A percentile compares a stretch with the other conserved stretches of the same genome.
These are phyloP conservation scores for Scarus forsteni DNA, from an alignment of 2,797 vertebrate species.

Conservation along the genomic window DNA sequence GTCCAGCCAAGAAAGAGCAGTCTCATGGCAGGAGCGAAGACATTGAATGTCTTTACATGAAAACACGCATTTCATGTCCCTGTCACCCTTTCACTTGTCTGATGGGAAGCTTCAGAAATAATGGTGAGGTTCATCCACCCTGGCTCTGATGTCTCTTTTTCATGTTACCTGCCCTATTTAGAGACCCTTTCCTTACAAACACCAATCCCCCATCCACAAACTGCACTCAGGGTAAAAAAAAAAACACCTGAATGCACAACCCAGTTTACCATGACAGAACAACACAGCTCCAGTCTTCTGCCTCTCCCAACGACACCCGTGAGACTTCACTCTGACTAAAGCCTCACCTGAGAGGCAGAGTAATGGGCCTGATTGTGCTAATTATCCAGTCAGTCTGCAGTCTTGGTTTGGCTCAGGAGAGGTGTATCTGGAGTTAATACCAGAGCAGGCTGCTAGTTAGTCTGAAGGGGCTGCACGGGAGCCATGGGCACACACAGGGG, in stretches of 20 bases:
- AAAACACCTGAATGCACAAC: conserved; percentile 1
- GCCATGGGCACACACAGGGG: conserved; percentile 34
- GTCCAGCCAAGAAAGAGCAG: not conserved
- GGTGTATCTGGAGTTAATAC: conserved; percentile 36
- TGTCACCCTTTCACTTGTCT: conserved; percentile 2
- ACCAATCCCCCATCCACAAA: not conserved
- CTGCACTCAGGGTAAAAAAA: not conserved
- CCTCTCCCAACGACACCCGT: conserved; percentile 31
- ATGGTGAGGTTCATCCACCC: not conserved
- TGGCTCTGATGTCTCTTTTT: conserved; percentile 1
- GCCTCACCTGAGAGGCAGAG: conserved; percentile 57
- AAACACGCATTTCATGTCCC: not conserved
- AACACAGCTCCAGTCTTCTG: conserved; percentile 24
- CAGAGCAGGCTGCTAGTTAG: conserved; percentile 34
- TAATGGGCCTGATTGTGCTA: conserved; percentile 64
- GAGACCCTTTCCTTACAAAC: conserved; percentile 8
- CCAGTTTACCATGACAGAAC: conserved; percentile 1
- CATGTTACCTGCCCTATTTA: not conserved
- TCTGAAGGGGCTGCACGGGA: conserved; percentile 52
- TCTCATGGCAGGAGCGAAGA: not conserved
- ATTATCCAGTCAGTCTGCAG: conserved; percentile 57
- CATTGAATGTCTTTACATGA: not conserved
- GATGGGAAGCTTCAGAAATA: not conserved
- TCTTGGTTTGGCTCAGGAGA: conserved; percentile 47
- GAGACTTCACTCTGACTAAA: conserved; percentile 54